A percentile compares a stretch with the other conserved stretches of the same genome.
Conservation (phyloP, 2,113 vertebrate genomes). For the Chamaea fasciata region DNA sequence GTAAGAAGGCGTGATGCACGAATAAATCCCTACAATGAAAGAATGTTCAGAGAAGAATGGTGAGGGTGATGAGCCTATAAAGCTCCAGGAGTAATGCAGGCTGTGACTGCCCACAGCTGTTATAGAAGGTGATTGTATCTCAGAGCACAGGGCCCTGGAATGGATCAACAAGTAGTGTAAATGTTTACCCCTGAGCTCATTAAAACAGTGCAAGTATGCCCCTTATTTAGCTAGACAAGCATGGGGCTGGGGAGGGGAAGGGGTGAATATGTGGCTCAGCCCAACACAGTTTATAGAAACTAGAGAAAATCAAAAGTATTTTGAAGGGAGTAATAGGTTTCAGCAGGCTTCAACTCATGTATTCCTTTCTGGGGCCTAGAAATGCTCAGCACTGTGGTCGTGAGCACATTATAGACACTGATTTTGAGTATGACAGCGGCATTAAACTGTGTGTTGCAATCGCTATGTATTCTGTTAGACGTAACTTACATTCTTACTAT, state of each 20-base stretch:
- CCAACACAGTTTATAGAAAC: accelerated
- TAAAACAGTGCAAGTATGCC: no score
- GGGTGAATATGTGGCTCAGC: accelerated
- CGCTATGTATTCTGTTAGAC: not conserved
- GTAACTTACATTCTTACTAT: not conserved
- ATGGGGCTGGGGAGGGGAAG: accelerated
- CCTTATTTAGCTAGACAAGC: not conserved
- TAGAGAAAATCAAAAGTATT: not conserved
- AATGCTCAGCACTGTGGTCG: accelerated
- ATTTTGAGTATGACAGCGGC: not conserved
- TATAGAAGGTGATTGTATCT: not conserved
- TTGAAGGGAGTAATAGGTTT: accelerated
- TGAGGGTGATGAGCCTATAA: accelerated
- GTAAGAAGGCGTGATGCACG: not conserved
- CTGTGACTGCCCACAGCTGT: not conserved
- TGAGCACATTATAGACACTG: accelerated
- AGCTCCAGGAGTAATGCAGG: not conserved
- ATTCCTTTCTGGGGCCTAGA: no score
- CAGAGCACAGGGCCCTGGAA: accelerated
- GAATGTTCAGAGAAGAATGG: not conserved
- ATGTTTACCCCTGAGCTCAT: not conserved
- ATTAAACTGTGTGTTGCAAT: not conserved
- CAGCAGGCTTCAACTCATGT: accelerated
- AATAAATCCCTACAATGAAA: not conserved
- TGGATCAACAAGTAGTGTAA: no score